These are phyloP conservation scores for Carcinoscorpius rotundicauda DNA, from an alignment of 1,140 invertebrate genomes.

Conservation along the genomic window DNA sequence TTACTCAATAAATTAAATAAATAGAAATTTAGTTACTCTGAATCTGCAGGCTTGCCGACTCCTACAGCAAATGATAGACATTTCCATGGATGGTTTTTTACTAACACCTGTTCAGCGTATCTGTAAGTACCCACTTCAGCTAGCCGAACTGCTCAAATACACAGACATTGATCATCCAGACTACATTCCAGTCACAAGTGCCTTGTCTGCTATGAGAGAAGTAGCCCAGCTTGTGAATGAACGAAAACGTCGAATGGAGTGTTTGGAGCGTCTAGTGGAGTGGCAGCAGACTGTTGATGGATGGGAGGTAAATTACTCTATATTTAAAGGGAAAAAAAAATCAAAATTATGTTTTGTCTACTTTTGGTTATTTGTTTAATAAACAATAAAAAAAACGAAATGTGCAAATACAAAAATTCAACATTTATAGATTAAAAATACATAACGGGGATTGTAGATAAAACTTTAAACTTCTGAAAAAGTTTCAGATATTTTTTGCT, in stretches of 20 bases:
- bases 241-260: slow-evolving; percentile 64
- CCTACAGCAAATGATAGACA: slow-evolving; percentile 63
- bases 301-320: slow-evolving; percentile 49
- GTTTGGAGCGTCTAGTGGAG: slow-evolving; percentile 60
- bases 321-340: slow-evolving; percentile 6
- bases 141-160: slow-evolving; percentile 70
- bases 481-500: neutral
- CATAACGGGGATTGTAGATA: too few species aligned
- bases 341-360: neutral
- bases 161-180: slow-evolving; percentile 55
- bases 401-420: too few species aligned
- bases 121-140: slow-evolving; percentile 81
- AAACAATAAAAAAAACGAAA: too few species aligned
- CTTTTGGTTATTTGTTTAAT: neutral
- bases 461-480: neutral
- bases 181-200: slow-evolving; percentile 49
- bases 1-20: too few species aligned
- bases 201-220: slow-evolving; percentile 58
- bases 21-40: too few species aligned
- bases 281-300: slow-evolving; percentile 66
- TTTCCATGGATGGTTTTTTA: slow-evolving; percentile 75
- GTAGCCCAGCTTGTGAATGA: slow-evolving; percentile 67
- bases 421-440: too few species aligned
- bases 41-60: slow-evolving; percentile 51
- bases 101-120: slow-evolving; percentile 82